Evolutionary conservation across 2,888 invertebrate species (phyloP).

Genomic region (Myopa tessellatipennis): DNA sequence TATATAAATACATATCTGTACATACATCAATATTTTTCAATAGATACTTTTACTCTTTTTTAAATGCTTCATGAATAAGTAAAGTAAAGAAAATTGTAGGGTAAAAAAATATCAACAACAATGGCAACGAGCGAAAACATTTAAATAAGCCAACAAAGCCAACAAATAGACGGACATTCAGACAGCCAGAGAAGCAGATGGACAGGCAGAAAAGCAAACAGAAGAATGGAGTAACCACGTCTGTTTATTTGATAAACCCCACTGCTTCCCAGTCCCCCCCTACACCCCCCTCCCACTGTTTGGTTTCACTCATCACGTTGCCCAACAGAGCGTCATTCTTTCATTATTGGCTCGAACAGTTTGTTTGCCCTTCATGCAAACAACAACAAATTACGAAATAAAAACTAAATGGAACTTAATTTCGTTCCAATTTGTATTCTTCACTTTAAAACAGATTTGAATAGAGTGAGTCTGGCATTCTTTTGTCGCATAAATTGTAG

Average conservation of each 20-base stretch:
- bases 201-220: not conserved
- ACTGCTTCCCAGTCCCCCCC: not conserved
- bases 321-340: not conserved
- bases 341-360: not conserved
- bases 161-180: too few relatives aligned
- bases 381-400: not conserved
- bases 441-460: not conserved
- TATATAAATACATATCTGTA: too few relatives aligned
- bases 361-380: constrained; percentile 9
- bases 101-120: too few relatives aligned
- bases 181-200: too few relatives aligned
- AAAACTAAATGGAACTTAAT: not conserved
- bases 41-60: too few relatives aligned
- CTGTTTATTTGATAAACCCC: not conserved
- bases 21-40: too few relatives aligned
- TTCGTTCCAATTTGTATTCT: not conserved
- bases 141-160: too few relatives aligned
- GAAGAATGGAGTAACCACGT: not conserved
- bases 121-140: too few relatives aligned
- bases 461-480: not conserved
- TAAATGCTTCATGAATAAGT: too few relatives aligned
- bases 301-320: too few relatives aligned
- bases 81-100: too few relatives aligned
- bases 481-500: constrained; percentile 1
- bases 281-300: not conserved